Evolutionary conservation across 2,113 vertebrate species (phyloP).

Genomic region (Carettochelys insculpta): DNA sequence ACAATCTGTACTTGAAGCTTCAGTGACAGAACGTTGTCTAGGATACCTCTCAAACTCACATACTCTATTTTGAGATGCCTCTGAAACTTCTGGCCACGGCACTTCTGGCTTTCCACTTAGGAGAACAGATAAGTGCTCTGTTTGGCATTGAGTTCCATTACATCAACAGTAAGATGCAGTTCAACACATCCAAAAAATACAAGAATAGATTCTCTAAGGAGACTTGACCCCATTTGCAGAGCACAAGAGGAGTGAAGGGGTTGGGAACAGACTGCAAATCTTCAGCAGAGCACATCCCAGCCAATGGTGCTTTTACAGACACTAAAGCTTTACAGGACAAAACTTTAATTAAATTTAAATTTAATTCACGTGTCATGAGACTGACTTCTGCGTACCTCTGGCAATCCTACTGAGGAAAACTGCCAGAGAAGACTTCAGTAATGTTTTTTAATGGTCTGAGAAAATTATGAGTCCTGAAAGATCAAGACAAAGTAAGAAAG

Average conservation of each 20-base stretch:
- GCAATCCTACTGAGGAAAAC: slow-evolving; percentile 19
- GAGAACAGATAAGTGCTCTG: background rate
- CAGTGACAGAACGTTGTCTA: background rate
- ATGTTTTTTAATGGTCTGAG: no score
- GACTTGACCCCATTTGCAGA: background rate
- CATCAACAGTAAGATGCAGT: background rate
- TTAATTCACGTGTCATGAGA: slow-evolving; percentile 16
- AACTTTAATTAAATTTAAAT: slow-evolving; percentile 18
- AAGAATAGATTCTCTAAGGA: background rate
- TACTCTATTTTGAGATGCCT: background rate
- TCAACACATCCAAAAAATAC: background rate
- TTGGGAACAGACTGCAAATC: background rate
- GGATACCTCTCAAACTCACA: background rate
- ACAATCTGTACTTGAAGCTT: background rate
- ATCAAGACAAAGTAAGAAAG: slow-evolving; percentile 27
- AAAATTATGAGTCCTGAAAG: background rate
- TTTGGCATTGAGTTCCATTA: background rate
- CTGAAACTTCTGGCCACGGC: background rate
- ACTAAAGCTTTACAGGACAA: background rate
- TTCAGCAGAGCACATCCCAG: background rate
- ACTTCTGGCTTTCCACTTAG: background rate
- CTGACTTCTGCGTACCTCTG: slow-evolving; percentile 22
- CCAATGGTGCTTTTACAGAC: slow-evolving; percentile 1
- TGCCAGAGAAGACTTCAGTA: slow-evolving; percentile 20
- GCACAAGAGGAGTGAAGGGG: background rate